phyloP scores from a whole-genome alignment of 2,888 invertebrate species.

The Aelia acuminata region DNA sequence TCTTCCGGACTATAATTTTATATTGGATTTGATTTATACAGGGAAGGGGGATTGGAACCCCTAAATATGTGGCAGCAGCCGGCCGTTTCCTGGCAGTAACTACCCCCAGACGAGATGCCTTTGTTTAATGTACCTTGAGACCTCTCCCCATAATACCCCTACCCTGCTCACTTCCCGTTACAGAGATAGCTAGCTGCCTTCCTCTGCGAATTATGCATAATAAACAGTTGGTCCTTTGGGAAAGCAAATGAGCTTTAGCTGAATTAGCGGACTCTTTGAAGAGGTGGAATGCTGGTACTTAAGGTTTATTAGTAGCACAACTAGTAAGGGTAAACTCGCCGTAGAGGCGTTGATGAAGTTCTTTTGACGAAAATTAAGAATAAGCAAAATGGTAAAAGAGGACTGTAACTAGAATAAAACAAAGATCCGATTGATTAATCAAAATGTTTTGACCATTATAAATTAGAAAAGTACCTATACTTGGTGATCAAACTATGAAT shows the following conservation, averaged over 20 bases:
- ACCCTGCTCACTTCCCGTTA: conserved; percentile 5
- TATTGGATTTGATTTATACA: conserved; percentile 45
- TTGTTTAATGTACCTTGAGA: conserved; percentile 50
- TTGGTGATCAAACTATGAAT: too few species aligned
- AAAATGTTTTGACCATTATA: background rate
- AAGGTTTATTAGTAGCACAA: background rate
- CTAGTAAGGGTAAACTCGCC: background rate
- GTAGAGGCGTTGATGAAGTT: background rate
- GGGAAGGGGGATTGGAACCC: background rate
- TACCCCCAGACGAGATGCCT: conserved; percentile 33
- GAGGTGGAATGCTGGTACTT: conserved; percentile 13
- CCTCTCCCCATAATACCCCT: conserved; percentile 20
- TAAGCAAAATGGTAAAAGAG: background rate
- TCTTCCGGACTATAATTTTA: conserved; percentile 45
- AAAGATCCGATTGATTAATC: too few species aligned
- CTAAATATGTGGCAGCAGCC: conserved; percentile 39
- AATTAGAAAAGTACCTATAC: background rate
- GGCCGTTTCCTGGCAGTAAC: conserved; percentile 44
- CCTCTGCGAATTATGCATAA: background rate
- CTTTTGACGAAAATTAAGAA: background rate
- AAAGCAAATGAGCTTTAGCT: background rate
- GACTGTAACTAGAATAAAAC: too few species aligned
- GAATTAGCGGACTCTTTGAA: conserved; percentile 9
- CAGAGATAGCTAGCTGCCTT: background rate
- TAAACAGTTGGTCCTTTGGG: conserved; percentile 7